phyloP scores from a whole-genome alignment of 2,888 invertebrate species.

The Tenthredo mesomela region DNA sequence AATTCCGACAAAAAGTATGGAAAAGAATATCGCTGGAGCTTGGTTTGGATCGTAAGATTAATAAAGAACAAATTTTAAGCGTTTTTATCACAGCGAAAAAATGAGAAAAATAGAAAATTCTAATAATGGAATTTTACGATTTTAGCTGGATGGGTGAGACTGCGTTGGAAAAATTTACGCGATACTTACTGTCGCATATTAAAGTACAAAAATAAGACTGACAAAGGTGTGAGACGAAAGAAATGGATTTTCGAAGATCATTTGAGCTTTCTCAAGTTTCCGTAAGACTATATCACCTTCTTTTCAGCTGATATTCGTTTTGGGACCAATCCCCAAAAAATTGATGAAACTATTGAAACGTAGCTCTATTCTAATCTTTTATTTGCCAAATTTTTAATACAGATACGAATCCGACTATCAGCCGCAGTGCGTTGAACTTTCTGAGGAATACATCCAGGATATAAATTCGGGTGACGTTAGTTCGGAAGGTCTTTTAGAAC shows the following conservation, averaged over 20 bases:
- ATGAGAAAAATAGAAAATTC: background rate
- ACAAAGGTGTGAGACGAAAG: slow-evolving; percentile 71
- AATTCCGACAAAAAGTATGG: slow-evolving; percentile 76
- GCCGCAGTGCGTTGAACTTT: slow-evolving; percentile 70
- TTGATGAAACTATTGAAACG: too few relatives aligned
- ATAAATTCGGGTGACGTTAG: slow-evolving; percentile 69
- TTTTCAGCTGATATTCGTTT: background rate
- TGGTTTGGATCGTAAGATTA: slow-evolving; percentile 71
- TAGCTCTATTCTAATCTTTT: background rate
- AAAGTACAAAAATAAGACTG: slow-evolving; percentile 73
- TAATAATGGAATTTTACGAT: slow-evolving; percentile 47
- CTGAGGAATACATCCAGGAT: slow-evolving; percentile 72
- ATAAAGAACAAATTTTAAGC: background rate
- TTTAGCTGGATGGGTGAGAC: slow-evolving; percentile 72
- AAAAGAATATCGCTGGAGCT: slow-evolving; percentile 73
- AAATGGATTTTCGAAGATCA: slow-evolving; percentile 76
- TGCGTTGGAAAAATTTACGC: slow-evolving; percentile 74
- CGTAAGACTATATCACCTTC: slow-evolving; percentile 64
- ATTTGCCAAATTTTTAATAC: background rate
- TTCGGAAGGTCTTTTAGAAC: slow-evolving; percentile 71
- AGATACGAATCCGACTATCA: slow-evolving; percentile 73
- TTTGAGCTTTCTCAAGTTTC: slow-evolving; percentile 73
- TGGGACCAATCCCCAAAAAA: background rate
- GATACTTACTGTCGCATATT: slow-evolving; percentile 75
- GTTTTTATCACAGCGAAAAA: background rate